These are phyloP conservation scores for Callocephalon fimbriatum DNA, from an alignment of 2,113 vertebrate species.

Conservation along the genomic window DNA sequence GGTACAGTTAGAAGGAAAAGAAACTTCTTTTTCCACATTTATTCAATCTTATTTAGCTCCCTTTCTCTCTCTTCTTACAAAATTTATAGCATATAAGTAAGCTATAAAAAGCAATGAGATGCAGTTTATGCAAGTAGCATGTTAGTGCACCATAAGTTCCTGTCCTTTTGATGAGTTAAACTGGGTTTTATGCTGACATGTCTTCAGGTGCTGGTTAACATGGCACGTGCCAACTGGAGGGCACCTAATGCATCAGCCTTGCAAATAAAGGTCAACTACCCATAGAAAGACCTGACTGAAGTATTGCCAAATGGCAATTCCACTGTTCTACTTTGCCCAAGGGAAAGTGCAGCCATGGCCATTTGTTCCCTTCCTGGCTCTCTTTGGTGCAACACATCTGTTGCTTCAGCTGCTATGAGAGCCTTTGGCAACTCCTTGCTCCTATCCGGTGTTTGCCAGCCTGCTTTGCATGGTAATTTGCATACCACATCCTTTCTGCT, in stretches of 20 bases:
- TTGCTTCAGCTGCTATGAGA: slow-evolving; percentile 62
- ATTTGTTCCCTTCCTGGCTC: slow-evolving; percentile 38
- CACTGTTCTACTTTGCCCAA: background rate
- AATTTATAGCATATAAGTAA: slow-evolving; percentile 25
- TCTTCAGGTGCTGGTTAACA: background rate
- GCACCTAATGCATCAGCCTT: background rate
- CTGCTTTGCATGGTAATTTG: slow-evolving; percentile 56
- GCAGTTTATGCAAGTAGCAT: slow-evolving; percentile 38
- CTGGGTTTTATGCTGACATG: background rate
- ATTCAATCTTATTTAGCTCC: slow-evolving; percentile 14
- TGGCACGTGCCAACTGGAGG: background rate
- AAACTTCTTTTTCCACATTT: background rate
- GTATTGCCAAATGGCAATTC: background rate
- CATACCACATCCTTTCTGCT: slow-evolving; percentile 28
- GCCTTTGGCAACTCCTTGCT: slow-evolving; percentile 33
- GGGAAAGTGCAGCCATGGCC: background rate
- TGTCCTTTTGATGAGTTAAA: background rate
- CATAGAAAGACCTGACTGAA: background rate
- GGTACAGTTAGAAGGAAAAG: slow-evolving; percentile 23
- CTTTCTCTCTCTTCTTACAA: slow-evolving; percentile 13
- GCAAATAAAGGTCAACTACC: slow-evolving; percentile 21
- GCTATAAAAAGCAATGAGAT: slow-evolving; percentile 54
- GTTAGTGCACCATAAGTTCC: background rate
- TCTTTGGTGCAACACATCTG: slow-evolving; percentile 66
- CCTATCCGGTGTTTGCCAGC: slow-evolving; percentile 36